phyloP scores from a whole-genome alignment of 2,797 vertebrate species.

The Lepus townsendii region DNA sequence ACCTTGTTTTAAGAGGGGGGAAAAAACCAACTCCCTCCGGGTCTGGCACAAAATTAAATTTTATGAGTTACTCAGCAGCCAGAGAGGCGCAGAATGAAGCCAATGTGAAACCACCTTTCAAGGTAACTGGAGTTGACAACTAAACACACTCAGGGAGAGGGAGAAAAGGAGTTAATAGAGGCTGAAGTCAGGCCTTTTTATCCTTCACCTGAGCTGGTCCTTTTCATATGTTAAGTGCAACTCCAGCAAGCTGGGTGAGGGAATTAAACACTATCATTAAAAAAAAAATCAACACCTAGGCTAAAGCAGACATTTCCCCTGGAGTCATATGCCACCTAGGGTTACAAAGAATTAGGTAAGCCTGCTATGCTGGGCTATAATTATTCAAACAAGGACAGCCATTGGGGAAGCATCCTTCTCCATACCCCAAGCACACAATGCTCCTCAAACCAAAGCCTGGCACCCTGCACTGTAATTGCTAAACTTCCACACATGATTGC shows the following conservation, averaged over 20 bases:
- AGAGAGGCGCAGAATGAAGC: background rate
- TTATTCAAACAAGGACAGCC: constrained; percentile 60
- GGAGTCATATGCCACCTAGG: constrained; percentile 31
- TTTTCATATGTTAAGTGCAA: constrained; percentile 64
- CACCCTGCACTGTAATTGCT: constrained; percentile 2
- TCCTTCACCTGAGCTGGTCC: constrained; percentile 39
- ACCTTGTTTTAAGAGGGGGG: constrained; percentile 11
- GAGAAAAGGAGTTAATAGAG: background rate
- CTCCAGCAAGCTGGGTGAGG: background rate
- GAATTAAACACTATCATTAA: constrained; percentile 41
- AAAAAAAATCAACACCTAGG: background rate
- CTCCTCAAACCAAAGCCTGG: background rate
- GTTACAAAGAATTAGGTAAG: constrained; percentile 55
- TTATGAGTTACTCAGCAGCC: constrained; percentile 58
- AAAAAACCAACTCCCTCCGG: background rate
- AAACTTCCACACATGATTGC: background rate
- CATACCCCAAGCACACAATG: background rate
- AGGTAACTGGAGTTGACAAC: constrained; percentile 52
- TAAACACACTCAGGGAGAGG: background rate
- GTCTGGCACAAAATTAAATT: constrained; percentile 64
- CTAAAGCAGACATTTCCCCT: background rate
- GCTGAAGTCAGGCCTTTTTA: constrained; percentile 40
- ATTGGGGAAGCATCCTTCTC: background rate
- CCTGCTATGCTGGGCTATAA: constrained; percentile 40
- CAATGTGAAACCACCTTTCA: constrained; percentile 28